Evolutionary conservation across 2,113 vertebrate species (phyloP).

Genomic region (Hemicordylus capensis): DNA sequence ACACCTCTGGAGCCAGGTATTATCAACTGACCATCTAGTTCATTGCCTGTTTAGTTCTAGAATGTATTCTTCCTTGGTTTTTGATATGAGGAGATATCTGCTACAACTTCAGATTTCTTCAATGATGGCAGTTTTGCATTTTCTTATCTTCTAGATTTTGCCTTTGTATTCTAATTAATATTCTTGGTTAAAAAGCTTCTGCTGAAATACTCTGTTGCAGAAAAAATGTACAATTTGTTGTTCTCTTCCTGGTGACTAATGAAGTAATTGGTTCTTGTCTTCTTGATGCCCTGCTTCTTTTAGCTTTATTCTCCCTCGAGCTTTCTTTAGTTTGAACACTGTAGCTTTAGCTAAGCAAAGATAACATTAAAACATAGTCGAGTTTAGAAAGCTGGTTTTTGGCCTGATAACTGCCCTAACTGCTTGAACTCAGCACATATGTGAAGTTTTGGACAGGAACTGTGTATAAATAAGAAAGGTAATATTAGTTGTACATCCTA

Average conservation of each 20-base stretch:
- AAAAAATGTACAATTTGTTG: constrained; percentile 24
- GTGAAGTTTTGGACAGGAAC: not conserved
- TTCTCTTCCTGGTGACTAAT: constrained; percentile 27
- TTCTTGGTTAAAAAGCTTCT: constrained; percentile 45
- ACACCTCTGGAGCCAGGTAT: constrained; percentile 15
- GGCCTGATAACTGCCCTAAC: constrained; percentile 6
- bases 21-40: constrained; percentile 17
- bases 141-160: constrained; percentile 56
- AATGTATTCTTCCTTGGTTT: constrained; percentile 41
- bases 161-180: constrained; percentile 55
- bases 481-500: constrained; percentile 16
- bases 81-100: constrained; percentile 61
- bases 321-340: not conserved
- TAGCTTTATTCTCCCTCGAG: constrained; percentile 6
- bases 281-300: constrained; percentile 25
- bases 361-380: constrained; percentile 1
- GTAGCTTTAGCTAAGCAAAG: not conserved
- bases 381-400: constrained; percentile 4
- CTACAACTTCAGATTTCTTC: constrained; percentile 32
- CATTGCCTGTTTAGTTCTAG: constrained; percentile 26
- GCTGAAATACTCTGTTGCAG: not conserved
- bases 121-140: no score
- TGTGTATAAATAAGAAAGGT: not conserved
- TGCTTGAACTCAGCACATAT: not conserved
- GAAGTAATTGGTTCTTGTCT: not conserved